Evolutionary conservation across 2,888 invertebrate species (phyloP).

Genomic region (Apodemia mormo): DNA sequence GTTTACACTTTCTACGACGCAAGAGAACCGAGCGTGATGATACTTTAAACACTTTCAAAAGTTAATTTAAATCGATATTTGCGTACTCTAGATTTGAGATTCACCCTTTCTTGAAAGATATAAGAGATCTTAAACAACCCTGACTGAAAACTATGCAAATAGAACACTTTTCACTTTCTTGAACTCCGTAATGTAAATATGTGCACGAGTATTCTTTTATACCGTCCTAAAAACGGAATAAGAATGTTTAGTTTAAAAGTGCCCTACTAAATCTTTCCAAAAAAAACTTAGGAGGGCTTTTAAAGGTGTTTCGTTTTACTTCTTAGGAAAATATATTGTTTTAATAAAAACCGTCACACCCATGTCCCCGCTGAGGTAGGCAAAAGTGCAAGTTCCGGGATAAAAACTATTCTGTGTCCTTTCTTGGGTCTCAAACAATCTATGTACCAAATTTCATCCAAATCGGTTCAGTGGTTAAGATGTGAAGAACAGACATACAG

Average conservation of each 20-base stretch:
- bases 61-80: background rate
- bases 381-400: too few species aligned
- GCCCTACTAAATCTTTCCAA: conserved; percentile 9
- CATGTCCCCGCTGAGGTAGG: too few species aligned
- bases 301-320: too few species aligned
- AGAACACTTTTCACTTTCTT: conserved; percentile 13
- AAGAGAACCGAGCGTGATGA: too few species aligned
- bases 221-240: conserved; percentile 3
- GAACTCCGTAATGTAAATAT: conserved; percentile 5
- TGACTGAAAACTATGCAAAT: conserved; percentile 14
- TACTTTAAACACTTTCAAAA: background rate
- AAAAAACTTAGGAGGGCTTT: background rate
- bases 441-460: too few species aligned
- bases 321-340: too few species aligned
- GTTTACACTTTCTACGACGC: too few species aligned
- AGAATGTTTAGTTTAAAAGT: background rate
- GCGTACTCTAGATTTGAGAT: background rate
- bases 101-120: conserved; percentile 11
- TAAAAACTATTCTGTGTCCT: too few species aligned
- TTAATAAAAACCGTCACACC: too few species aligned
- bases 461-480: too few species aligned
- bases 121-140: conserved; percentile 5
- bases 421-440: too few species aligned
- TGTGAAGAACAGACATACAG: too few species aligned
- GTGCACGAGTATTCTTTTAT: background rate